phyloP scores from a whole-genome alignment of 2,888 invertebrate genomes.

The Beris morrisii region DNA sequence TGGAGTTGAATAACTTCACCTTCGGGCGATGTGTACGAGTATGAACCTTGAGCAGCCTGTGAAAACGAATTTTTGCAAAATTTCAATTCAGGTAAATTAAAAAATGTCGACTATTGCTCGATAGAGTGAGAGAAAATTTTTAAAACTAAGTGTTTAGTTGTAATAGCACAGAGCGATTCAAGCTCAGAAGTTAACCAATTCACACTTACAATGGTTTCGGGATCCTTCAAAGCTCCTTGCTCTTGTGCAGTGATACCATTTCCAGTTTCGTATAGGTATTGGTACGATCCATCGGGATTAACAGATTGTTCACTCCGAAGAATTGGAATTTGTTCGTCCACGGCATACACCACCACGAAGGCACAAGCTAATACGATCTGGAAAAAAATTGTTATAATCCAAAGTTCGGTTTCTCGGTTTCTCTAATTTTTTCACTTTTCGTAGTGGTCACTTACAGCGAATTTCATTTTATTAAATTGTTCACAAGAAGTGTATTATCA shows the following conservation, averaged over 20 bases:
- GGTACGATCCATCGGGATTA: slow-evolving; percentile 25
- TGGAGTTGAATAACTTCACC: slow-evolving; percentile 17
- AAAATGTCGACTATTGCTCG: too few species aligned
- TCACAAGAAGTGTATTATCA: slow-evolving; percentile 14
- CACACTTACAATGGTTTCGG: slow-evolving; percentile 25
- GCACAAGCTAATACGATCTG: slow-evolving; percentile 23
- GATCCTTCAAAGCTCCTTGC: slow-evolving; percentile 18
- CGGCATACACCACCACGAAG: slow-evolving; percentile 18
- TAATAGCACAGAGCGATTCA: too few species aligned
- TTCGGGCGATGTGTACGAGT: slow-evolving; percentile 20
- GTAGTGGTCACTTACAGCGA: slow-evolving; percentile 24
- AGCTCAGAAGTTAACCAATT: not conserved
- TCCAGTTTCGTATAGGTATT: slow-evolving; percentile 22
- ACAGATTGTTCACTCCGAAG: slow-evolving; percentile 17
- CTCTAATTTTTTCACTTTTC: slow-evolving; percentile 2
- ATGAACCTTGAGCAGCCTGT: slow-evolving; percentile 46
- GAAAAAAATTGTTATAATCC: not conserved
- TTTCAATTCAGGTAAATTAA: not conserved
- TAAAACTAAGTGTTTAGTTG: too few species aligned
- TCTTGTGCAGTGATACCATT: slow-evolving; percentile 22
- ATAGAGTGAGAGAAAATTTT: too few species aligned
- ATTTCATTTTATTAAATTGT: slow-evolving; percentile 23
- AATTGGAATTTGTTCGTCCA: slow-evolving; percentile 21
- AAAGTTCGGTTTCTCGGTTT: not conserved
- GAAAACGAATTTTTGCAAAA: slow-evolving; percentile 42